A percentile compares a stretch with the other conserved stretches of the same genome.
phyloP scores from a whole-genome alignment of 2,888 invertebrate genomes.

The Pteria penguin region DNA sequence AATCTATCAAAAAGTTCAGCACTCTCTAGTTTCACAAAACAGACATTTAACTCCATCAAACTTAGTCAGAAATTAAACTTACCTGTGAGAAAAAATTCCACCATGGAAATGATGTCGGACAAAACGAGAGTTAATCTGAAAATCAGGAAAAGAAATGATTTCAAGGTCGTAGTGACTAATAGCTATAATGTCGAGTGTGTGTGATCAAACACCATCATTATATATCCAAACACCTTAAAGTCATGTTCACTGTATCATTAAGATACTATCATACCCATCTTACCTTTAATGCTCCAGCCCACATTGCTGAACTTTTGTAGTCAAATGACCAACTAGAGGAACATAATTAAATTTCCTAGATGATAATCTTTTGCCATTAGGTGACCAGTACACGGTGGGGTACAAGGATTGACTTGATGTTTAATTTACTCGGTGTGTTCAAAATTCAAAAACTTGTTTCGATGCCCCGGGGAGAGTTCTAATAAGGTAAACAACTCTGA shows the following conservation, averaged over 20 bases:
- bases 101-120: too few relatives aligned
- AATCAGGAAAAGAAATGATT: background rate
- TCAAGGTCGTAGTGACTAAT: background rate
- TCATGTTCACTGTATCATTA: background rate
- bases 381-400: background rate
- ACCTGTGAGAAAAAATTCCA: too few relatives aligned
- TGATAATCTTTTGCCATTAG: background rate
- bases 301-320: background rate
- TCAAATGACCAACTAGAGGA: background rate
- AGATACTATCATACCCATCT: background rate
- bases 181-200: background rate
- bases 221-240: background rate
- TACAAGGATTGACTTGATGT: background rate
- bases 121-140: too few relatives aligned
- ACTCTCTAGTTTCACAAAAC: too few relatives aligned
- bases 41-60: too few relatives aligned
- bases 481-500: background rate
- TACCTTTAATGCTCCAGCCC: background rate
- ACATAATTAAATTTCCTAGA: background rate
- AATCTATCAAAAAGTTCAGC: too few relatives aligned
- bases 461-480: background rate
- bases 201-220: background rate
- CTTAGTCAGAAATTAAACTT: too few relatives aligned
- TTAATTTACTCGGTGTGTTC: background rate
- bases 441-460: too few relatives aligned